A percentile compares a stretch with the other conserved stretches of the same genome.
These are phyloP conservation scores for Minunthozetes semirufus DNA, from an alignment of 2,888 invertebrate species.

Conservation along the genomic window DNA sequence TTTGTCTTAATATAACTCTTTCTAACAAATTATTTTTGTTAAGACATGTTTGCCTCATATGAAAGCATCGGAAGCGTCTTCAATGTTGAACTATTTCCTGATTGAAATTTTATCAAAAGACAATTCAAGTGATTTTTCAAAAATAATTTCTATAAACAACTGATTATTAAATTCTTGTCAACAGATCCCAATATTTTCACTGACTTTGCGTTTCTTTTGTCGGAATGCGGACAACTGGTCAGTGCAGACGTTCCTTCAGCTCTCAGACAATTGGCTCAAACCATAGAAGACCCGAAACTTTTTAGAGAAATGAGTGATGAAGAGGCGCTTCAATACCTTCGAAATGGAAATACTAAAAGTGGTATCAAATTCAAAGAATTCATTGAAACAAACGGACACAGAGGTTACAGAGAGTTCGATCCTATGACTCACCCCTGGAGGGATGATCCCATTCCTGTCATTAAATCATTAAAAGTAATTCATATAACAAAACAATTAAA, in stretches of 20 bases:
- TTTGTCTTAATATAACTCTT: not conserved
- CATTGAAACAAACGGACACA: slow-evolving; percentile 63
- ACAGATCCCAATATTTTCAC: not conserved
- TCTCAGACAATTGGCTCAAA: slow-evolving; percentile 26
- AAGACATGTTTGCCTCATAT: not conserved
- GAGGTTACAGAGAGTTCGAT: slow-evolving; percentile 52
- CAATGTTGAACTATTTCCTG: not conserved
- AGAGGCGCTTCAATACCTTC: slow-evolving; percentile 57
- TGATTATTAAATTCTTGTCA: not conserved
- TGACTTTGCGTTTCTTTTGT: slow-evolving; percentile 26
- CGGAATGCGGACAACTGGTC: slow-evolving; percentile 32
- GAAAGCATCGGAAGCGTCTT: not conserved
- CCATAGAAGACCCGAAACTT: slow-evolving; percentile 2
- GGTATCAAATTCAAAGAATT: slow-evolving; percentile 56
- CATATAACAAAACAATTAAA: too few relatives aligned
- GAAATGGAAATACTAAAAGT: slow-evolving; percentile 52
- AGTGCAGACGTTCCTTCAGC: slow-evolving; percentile 36
- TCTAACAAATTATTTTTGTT: not conserved
- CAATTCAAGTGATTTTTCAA: not conserved
- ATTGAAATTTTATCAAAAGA: not conserved
- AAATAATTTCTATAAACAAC: not conserved
- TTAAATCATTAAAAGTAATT: not conserved
- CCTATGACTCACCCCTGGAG: slow-evolving; percentile 4
- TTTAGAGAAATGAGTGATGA: slow-evolving; percentile 41
- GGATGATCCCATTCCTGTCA: slow-evolving; percentile 11